Evolutionary conservation across 92 coral and sea anemone species (phyloP).

Genomic region (Epizoanthus illoricatus): DNA sequence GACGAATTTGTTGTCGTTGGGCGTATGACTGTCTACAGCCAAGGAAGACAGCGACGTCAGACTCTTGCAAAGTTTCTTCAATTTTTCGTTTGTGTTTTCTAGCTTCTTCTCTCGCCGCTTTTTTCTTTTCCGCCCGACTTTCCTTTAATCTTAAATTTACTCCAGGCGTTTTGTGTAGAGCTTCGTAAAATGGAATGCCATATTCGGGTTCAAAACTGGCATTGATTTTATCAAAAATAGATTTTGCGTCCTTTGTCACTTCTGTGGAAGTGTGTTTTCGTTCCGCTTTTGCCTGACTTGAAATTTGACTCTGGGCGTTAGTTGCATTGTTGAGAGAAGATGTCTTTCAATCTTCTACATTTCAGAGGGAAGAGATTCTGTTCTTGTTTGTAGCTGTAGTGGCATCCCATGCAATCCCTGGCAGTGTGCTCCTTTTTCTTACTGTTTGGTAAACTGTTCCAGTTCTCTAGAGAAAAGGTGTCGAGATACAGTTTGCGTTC

Average conservation of each 20-base stretch:
- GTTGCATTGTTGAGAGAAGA: neutral
- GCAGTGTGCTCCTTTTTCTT: too few species aligned
- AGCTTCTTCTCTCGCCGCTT: slow-evolving; percentile 20
- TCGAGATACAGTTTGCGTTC: too few species aligned
- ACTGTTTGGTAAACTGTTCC: too few species aligned
- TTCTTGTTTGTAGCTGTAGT: neutral
- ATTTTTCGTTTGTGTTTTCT: slow-evolving; percentile 14
- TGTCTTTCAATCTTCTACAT: neutral
- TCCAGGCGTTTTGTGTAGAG: slow-evolving; percentile 24
- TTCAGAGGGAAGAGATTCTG: slow-evolving; percentile 6
- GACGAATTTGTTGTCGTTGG: neutral
- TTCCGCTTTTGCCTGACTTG: neutral
- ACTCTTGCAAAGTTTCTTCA: slow-evolving; percentile 6
- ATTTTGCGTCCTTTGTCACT: too few species aligned
- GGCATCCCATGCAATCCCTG: too few species aligned
- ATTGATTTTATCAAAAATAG: slow-evolving; percentile 10
- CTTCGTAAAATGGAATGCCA: neutral
- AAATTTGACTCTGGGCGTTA: neutral
- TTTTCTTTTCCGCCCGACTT: slow-evolving; percentile 19
- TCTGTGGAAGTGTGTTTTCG: too few species aligned
- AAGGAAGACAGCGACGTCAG: neutral
- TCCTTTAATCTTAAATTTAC: neutral
- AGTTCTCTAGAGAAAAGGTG: too few species aligned
- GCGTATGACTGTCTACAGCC: neutral
- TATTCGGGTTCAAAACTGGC: neutral